Evolutionary conservation across 64 coral and sea anemone genomes (phyloP), one percentile per base, ranked within the genome.

Genomic region (Pocillopora damicornis): DNA sequence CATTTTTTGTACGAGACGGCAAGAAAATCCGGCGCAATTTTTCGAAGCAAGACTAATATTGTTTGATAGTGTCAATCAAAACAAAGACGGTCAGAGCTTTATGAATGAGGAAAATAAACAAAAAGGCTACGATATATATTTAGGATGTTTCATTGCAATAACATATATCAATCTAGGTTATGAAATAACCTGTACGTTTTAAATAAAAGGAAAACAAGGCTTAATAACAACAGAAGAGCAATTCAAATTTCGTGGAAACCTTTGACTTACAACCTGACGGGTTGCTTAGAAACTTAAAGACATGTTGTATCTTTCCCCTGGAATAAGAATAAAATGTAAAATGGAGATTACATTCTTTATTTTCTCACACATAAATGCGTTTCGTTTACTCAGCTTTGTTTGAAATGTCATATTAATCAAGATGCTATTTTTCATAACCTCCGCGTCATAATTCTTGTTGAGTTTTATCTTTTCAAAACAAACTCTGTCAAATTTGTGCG

Each of bases 401-500:
- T 83, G 60, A 67, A 36, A 67, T 37, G 7, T 69, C 30, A 20
- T 68, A 57, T 83, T 68, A 83, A 83, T 83, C 18, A 57, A 83
- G 63, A n/a, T 20, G 15, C 37, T 69, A 51, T 69, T 56, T 68
- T 18, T 30, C 30, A 30, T 30, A 30, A 30, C 30, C 30, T 30
- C 30, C 30, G 30, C 30, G 30, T 66, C 14, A 83, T 68, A 67
- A 51, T 67, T 17, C 80, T 15, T 35, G 12, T 67, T 83, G 35
- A 15, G 37, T 68, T 67, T 69, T 20, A 10, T 4, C 2, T 38
- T 16, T 35, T 15, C 36, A 11, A 9, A 69, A 12, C 80, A 83
- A 67, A 67, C 63, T 22, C 6, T 83, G 80, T 83, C 80, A 83
- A 83, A 68, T 30, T 35, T 34, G 36, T n/a, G 80, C 36, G 37